Evolutionary conservation across 2,888 invertebrate genomes (phyloP).

Genomic region (Eilema griseolum): DNA sequence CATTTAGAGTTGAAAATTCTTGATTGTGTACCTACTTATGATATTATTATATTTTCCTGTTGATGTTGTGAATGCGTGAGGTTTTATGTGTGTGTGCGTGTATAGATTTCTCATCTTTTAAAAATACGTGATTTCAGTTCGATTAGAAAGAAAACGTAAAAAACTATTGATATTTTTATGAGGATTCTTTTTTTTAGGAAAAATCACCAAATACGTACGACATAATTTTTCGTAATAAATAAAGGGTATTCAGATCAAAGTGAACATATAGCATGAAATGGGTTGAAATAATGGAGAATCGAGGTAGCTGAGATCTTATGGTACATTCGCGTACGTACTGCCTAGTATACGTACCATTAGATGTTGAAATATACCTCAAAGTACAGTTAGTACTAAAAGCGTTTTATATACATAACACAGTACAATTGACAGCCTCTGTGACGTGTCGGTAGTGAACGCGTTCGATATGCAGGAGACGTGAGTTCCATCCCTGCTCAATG

Average conservation of each 20-base stretch:
- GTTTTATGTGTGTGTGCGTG: too few relatives aligned
- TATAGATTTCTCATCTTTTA: too few relatives aligned
- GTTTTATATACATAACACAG: neutral
- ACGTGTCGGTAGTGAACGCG: too few relatives aligned
- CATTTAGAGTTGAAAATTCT: neutral
- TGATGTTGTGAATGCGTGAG: neutral
- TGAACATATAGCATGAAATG: slow-evolving; percentile 37
- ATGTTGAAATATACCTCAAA: neutral
- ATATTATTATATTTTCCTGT: neutral
- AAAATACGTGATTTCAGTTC: too few relatives aligned
- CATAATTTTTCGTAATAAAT: slow-evolving; percentile 38
- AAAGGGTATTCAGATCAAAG: slow-evolving; percentile 46
- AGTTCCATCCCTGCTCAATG: too few relatives aligned
- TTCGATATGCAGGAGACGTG: too few relatives aligned
- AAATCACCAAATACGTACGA: neutral
- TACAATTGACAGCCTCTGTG: too few relatives aligned
- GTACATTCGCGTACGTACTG: neutral
- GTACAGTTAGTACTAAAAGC: neutral
- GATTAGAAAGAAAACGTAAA: too few relatives aligned
- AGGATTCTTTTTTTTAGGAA: too few relatives aligned
- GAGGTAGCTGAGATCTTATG: slow-evolving; percentile 22
- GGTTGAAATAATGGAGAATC: slow-evolving; percentile 41
- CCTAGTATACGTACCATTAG: neutral
- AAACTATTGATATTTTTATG: too few relatives aligned
- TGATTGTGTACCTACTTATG: neutral